Conservation (phyloP, 2,888 invertebrate species). For the Blastobasis lacticolella region DNA sequence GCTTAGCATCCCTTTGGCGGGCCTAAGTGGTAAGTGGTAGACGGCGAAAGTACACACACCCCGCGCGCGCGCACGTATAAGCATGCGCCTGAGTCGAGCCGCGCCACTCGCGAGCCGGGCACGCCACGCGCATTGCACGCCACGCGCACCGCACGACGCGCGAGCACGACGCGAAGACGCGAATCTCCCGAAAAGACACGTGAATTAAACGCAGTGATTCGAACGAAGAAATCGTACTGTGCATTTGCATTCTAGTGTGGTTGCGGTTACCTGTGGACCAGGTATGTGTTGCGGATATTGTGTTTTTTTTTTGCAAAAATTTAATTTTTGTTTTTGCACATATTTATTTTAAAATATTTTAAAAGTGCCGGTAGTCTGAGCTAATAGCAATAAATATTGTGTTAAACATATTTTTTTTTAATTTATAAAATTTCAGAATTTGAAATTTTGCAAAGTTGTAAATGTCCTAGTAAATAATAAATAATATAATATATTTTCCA, state of each 20-base stretch:
- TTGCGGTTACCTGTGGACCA: neutral
- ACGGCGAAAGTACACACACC: constrained; percentile 62
- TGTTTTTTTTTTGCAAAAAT: no score
- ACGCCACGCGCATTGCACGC: constrained; percentile 34
- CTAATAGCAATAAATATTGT: no score
- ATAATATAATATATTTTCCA: no score
- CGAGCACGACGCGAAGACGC: constrained; percentile 14
- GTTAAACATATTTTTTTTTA: no score
- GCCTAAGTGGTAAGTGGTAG: neutral
- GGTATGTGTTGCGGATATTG: no score
- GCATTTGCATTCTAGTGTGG: constrained; percentile 9
- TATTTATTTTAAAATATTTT: no score
- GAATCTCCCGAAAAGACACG: constrained; percentile 9
- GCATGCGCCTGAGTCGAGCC: constrained; percentile 36
- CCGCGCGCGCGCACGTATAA: constrained; percentile 44
- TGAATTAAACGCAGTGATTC: constrained; percentile 27
- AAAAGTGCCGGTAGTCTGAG: no score
- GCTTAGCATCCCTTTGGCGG: no score
- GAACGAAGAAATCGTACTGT: constrained; percentile 17
- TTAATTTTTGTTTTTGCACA: no score
- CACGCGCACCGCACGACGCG: constrained; percentile 20
- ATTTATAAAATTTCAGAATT: no score
- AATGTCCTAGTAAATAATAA: no score
- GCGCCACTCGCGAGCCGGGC: constrained; percentile 51
- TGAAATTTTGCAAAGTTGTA: no score